A percentile compares a stretch with the other conserved stretches of the same genome.
These are phyloP conservation scores for Sesia bembeciformis DNA, from an alignment of 2,888 invertebrate genomes.

Conservation along the genomic window DNA sequence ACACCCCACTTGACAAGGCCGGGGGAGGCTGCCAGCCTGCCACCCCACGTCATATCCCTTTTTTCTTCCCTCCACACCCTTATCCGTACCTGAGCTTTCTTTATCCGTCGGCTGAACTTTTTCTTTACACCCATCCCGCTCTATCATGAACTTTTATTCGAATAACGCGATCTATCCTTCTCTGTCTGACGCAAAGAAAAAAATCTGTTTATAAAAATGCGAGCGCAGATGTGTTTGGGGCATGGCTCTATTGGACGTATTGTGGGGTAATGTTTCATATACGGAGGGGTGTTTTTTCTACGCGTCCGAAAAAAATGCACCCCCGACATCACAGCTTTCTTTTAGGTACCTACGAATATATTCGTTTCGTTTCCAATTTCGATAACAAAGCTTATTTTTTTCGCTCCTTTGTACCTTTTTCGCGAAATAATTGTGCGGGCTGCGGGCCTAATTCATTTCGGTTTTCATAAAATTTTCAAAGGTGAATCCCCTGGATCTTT, in stretches of 20 bases:
- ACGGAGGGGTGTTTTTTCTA: conserved; percentile 61
- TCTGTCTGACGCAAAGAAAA: conserved; percentile 52
- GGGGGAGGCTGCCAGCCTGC: conserved; percentile 46
- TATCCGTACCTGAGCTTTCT: conserved; percentile 73
- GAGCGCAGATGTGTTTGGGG: conserved; percentile 55
- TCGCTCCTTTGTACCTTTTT: conserved; percentile 37
- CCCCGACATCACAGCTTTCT: conserved; percentile 49
- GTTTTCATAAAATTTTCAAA: conserved; percentile 35
- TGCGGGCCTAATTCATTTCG: conserved; percentile 42
- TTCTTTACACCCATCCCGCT: conserved; percentile 55
- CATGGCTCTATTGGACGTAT: conserved; percentile 53
- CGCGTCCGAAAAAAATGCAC: conserved; percentile 61
- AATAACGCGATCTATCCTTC: conserved; percentile 28
- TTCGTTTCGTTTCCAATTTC: conserved; percentile 66
- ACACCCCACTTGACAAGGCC: conserved; percentile 28
- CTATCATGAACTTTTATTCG: conserved; percentile 13
- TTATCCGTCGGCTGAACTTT: conserved; percentile 67
- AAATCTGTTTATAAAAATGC: conserved; percentile 70
- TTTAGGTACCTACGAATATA: conserved; percentile 58
- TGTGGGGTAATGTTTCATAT: conserved; percentile 68
- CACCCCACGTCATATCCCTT: conserved; percentile 68
- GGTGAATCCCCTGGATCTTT: conserved; percentile 24
- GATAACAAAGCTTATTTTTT: conserved; percentile 68
- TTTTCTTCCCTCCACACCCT: conserved; percentile 71
- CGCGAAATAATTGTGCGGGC: conserved; percentile 55